A percentile compares a stretch with the other conserved stretches of the same genome.
Evolutionary conservation across 2,113 vertebrate genomes (phyloP).

Genomic region (Lepisosteus oculatus): DNA sequence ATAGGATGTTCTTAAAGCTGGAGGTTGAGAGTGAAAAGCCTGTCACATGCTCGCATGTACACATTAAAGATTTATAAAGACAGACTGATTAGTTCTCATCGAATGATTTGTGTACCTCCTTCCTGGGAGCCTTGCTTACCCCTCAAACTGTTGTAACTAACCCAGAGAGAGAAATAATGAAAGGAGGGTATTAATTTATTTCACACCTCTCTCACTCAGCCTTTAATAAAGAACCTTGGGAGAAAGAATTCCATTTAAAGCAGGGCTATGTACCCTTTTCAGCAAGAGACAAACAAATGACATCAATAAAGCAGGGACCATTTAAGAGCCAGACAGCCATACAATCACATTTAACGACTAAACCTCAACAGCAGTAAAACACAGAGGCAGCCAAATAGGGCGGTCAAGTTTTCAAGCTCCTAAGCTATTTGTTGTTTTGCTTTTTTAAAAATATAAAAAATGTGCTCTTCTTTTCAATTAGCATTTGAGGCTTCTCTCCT

Average conservation of each 20-base stretch:
- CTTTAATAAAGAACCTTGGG: slow-evolving; percentile 67
- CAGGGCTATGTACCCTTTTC: slow-evolving; percentile 62
- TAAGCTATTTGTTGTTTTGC: too few species aligned
- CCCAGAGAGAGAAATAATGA: slow-evolving; percentile 9
- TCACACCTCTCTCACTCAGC: slow-evolving; percentile 52
- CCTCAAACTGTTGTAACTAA: too few species aligned
- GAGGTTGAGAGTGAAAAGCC: too few species aligned
- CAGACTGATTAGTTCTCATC: too few species aligned
- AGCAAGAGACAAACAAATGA: slow-evolving; percentile 47
- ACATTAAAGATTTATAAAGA: too few species aligned
- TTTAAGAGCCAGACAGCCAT: slow-evolving; percentile 76
- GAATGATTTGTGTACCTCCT: too few species aligned
- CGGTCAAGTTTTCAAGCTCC: not conserved
- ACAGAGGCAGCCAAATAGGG: slow-evolving; percentile 42
- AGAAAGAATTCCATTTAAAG: slow-evolving; percentile 67
- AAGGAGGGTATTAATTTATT: slow-evolving; percentile 71
- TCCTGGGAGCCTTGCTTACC: too few species aligned
- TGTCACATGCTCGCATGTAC: too few species aligned
- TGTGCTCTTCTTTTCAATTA: too few species aligned
- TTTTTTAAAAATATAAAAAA: too few species aligned
- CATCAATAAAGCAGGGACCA: slow-evolving; percentile 71
- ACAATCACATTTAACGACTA: slow-evolving; percentile 66
- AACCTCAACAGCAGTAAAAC: slow-evolving; percentile 56
- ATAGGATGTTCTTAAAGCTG: too few species aligned
- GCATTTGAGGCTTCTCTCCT: too few species aligned